phyloP scores from a whole-genome alignment of 1,140 invertebrate genomes.

The Drosophila kohkoa region DNA sequence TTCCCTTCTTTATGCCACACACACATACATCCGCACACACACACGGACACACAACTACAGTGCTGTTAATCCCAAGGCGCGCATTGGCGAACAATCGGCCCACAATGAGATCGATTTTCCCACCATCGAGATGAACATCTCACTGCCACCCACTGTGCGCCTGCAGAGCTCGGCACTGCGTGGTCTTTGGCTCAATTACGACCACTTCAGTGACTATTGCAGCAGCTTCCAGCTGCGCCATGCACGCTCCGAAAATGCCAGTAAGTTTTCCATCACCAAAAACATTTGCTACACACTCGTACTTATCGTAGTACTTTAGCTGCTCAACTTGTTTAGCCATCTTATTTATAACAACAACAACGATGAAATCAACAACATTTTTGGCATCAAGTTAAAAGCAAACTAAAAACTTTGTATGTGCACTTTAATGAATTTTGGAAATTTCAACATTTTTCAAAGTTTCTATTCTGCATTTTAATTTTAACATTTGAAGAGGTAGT shows the following conservation, averaged over 20 bases:
- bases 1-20: neutral
- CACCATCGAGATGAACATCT: conserved; percentile 86
- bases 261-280: conserved; percentile 33
- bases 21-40: neutral
- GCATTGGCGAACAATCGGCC: conserved; percentile 72
- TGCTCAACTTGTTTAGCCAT: no score
- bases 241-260: conserved; percentile 71
- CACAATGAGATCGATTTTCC: conserved; percentile 87
- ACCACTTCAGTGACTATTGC: conserved; percentile 86
- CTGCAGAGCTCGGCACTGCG: conserved; percentile 87
- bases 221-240: conserved; percentile 82
- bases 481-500: no score
- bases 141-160: conserved; percentile 86
- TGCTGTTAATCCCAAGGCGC: conserved; percentile 70
- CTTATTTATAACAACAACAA: no score
- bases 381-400: no score
- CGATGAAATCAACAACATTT: no score
- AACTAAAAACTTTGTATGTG: no score
- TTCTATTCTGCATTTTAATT: no score
- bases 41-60: conserved; percentile 33
- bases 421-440: no score
- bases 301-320: neutral
- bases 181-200: conserved; percentile 87
- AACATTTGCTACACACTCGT: neutral
- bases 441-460: no score